Conservation (phyloP, 2,113 vertebrate genomes). For the Nesogale talazaci region DNA sequence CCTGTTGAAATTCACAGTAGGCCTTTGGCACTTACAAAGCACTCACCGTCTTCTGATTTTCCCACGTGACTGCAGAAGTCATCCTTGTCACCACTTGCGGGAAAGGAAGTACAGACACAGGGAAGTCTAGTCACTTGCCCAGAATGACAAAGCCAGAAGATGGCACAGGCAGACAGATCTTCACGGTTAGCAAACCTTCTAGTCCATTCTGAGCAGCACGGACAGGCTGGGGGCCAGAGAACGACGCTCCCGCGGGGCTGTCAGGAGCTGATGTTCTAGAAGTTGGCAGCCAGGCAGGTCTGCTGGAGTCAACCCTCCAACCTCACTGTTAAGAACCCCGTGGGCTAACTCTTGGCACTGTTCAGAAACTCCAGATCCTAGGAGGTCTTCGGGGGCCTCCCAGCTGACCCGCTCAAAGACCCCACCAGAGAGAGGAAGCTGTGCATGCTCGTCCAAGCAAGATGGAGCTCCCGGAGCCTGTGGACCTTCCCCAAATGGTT, state of each 20-base stretch:
- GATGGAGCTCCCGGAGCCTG: background rate
- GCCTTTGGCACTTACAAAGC: background rate
- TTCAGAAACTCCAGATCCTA: background rate
- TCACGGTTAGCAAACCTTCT: rapidly evolving
- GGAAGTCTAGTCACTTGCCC: background rate
- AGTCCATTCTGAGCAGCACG: background rate
- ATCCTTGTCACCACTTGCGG: constrained; percentile 38
- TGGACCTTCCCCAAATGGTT: constrained; percentile 29
- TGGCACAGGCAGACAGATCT: background rate
- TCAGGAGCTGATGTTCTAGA: background rate
- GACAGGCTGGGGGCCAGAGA: background rate
- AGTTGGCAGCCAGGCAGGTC: background rate
- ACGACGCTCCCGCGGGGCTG: background rate
- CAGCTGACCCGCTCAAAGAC: background rate
- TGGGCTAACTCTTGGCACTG: background rate
- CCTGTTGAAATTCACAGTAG: background rate
- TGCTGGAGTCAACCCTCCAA: background rate
- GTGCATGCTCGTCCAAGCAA: background rate
- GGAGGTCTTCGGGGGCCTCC: background rate
- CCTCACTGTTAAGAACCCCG: background rate
- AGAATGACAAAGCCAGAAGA: background rate
- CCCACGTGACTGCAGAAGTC: background rate
- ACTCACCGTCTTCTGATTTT: background rate
- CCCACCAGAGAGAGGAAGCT: background rate
- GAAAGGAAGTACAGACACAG: background rate